Percentiles rank a stretch among this genome's conserved stretches.
Evolutionary conservation across 1,140 invertebrate species (phyloP).

Genomic region (Vanessa atalanta): DNA sequence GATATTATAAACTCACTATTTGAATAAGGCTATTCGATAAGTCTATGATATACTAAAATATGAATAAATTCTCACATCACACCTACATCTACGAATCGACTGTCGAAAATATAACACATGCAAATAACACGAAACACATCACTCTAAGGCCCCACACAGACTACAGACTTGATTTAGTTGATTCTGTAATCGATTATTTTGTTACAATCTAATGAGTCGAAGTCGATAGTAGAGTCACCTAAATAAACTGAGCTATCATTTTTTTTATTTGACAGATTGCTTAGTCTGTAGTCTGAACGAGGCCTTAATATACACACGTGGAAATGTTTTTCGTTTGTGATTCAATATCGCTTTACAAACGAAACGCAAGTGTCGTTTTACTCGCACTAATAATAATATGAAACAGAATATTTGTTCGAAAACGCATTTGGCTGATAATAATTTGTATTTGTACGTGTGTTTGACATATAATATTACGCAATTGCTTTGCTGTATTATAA

Average conservation of each 20-base stretch:
- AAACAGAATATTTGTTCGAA: background rate
- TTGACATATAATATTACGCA: background rate
- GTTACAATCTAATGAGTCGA: background rate
- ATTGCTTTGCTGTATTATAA: too few species aligned
- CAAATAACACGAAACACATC: background rate
- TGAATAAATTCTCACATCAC: conserved; percentile 32
- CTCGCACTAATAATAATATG: background rate
- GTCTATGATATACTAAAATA: conserved; percentile 18
- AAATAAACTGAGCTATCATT: too few species aligned
- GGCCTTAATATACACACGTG: background rate
- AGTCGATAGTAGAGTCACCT: background rate
- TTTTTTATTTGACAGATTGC: too few species aligned
- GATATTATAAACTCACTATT: conserved; percentile 23
- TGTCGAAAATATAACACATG: background rate
- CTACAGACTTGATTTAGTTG: background rate
- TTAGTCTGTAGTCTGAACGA: too few species aligned
- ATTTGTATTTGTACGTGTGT: background rate
- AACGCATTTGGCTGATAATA: background rate
- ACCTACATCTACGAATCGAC: conserved; percentile 19
- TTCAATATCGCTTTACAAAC: background rate
- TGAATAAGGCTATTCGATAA: conserved; percentile 11
- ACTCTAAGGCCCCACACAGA: background rate
- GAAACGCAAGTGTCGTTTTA: conserved; percentile 1
- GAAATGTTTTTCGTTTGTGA: background rate
- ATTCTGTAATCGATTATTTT: too few species aligned